Evolutionary conservation across 2,113 vertebrate genomes (phyloP).

Genomic region (Dissostichus mawsoni): DNA sequence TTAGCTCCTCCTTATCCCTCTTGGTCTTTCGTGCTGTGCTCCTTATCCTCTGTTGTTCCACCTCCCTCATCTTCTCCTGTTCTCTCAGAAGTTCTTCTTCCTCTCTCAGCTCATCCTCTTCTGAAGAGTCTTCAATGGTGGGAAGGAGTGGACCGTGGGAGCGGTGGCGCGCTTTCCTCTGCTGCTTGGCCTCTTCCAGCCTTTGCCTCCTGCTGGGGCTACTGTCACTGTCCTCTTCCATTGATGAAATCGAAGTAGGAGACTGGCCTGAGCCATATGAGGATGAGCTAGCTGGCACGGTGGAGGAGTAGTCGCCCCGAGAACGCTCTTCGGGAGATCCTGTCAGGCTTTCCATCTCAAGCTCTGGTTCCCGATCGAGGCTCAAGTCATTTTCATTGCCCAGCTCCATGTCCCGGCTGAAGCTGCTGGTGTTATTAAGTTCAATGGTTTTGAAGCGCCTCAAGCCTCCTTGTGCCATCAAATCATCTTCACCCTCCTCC

Average conservation of each 20-base stretch:
- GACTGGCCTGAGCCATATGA: conserved; percentile 96
- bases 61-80: conserved; percentile 98
- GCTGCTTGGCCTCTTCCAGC: conserved; percentile 96
- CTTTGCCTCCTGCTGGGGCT: conserved; percentile 96
- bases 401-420: conserved; percentile 90
- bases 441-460: conserved; percentile 98
- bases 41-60: conserved; percentile 96
- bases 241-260: conserved; percentile 95
- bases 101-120: conserved; percentile 96
- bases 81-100: conserved; percentile 97
- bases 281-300: conserved; percentile 93
- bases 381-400: conserved; percentile 88
- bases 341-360: conserved; percentile 98
- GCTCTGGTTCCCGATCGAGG: conserved; percentile 93
- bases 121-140: conserved; percentile 98
- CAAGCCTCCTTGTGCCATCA: conserved; percentile 92
- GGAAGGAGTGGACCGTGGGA: conserved; percentile 95
- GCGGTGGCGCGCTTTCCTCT: conserved; percentile 96
- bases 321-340: conserved; percentile 97
- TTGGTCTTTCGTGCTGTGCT: conserved; percentile 96
- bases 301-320: conserved; percentile 95
- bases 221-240: conserved; percentile 98
- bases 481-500: conserved; percentile 85
- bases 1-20: conserved; percentile 95
- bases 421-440: conserved; percentile 94